Evolutionary conservation across 64 coral and sea anemone genomes (phyloP).

Genomic region (Pocillopora damicornis): DNA sequence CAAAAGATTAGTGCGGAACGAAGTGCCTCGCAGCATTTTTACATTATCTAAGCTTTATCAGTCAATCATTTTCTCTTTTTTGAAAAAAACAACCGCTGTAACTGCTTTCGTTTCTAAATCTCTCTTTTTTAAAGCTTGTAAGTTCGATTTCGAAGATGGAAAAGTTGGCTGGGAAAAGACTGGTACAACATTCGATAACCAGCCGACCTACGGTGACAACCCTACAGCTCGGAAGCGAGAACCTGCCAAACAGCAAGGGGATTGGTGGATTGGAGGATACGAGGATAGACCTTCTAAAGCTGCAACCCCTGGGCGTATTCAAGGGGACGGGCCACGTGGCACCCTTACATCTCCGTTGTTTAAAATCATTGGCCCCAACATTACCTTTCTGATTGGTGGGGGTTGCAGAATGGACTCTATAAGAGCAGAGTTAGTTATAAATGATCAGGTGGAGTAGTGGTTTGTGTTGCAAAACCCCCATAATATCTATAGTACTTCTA

Average conservation of each 20-base stretch:
- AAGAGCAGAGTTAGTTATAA: neutral
- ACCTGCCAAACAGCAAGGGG: constrained; percentile 3
- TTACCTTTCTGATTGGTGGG: neutral
- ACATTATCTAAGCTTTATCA: neutral
- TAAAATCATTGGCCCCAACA: neutral
- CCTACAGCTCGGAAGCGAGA: neutral
- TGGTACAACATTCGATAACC: constrained; percentile 27
- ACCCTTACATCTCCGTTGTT: constrained; percentile 43
- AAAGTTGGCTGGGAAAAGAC: constrained; percentile 14
- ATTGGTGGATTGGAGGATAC: constrained; percentile 31
- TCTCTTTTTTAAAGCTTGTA: neutral
- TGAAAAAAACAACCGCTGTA: too few relatives aligned
- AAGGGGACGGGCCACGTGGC: constrained; percentile 26
- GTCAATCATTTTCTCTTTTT: too few relatives aligned
- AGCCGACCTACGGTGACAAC: constrained; percentile 47
- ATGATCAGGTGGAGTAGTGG: neutral
- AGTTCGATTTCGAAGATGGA: constrained; percentile 38
- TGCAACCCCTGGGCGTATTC: neutral
- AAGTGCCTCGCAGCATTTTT: too few relatives aligned
- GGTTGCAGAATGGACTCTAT: neutral
- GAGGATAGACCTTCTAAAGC: neutral
- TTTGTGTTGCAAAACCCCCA: neutral
- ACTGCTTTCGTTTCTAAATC: too few relatives aligned
- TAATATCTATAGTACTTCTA: neutral
- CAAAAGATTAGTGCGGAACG: too few relatives aligned